Conservation (phyloP, 2,113 vertebrate species). For the Tragulus kanchil region DNA sequence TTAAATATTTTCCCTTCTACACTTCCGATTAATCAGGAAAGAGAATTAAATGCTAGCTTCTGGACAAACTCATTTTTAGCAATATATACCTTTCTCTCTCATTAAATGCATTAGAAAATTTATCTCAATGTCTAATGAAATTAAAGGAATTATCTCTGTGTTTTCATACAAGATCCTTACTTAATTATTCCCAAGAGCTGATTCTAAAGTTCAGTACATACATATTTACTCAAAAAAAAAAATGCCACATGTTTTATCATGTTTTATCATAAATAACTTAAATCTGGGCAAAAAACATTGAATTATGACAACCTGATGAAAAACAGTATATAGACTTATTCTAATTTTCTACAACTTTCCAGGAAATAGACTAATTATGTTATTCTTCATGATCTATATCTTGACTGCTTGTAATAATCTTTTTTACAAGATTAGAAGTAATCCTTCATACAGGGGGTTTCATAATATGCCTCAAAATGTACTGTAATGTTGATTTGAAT, state of each 20-base stretch:
- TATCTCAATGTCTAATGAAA: conserved; percentile 46
- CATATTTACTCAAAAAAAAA: background rate
- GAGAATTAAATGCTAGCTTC: conserved; percentile 47
- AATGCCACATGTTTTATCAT: background rate
- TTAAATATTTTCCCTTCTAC: conserved; percentile 36
- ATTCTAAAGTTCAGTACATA: conserved; percentile 12
- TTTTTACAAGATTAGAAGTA: conserved; percentile 64
- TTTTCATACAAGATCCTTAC: conserved; percentile 29
- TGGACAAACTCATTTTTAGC: conserved; percentile 6
- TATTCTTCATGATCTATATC: conserved; percentile 27
- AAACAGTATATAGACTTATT: background rate
- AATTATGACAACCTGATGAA: background rate
- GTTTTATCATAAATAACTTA: conserved; percentile 33
- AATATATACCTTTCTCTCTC: background rate
- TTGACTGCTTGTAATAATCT: conserved; percentile 48
- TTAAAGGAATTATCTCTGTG: conserved; percentile 46
- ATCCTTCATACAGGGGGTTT: conserved; percentile 5
- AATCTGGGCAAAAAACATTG: background rate
- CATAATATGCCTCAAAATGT: background rate
- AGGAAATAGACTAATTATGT: conserved; percentile 57
- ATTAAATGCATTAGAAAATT: conserved; percentile 9
- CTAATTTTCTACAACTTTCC: conserved; percentile 2
- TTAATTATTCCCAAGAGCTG: conserved; percentile 43
- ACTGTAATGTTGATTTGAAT: conserved; percentile 45
- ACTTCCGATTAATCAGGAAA: conserved; percentile 63